phyloP scores from a whole-genome alignment of 2,888 invertebrate genomes.

The Metallyticus violacea region DNA sequence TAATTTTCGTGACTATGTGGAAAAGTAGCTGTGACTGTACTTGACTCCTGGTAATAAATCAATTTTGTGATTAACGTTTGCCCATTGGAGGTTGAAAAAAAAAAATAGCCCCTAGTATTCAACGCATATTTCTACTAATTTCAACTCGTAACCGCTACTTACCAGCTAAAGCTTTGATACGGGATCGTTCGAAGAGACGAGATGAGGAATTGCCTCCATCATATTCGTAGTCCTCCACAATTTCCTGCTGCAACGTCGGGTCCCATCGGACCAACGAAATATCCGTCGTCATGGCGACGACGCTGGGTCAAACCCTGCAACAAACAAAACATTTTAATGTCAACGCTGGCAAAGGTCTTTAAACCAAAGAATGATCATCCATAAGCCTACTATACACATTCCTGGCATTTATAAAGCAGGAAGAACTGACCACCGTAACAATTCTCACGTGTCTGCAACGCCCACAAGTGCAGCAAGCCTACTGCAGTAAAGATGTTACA shows the following conservation, averaged over 20 bases:
- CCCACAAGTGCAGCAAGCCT: neutral
- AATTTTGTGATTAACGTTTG: too few species aligned
- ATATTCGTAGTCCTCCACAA: conserved; percentile 97
- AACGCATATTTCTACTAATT: too few species aligned
- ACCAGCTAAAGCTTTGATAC: conserved; percentile 99
- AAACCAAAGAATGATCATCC: too few species aligned
- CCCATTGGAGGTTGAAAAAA: too few species aligned
- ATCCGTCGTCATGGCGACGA: conserved; percentile 83
- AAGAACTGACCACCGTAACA: neutral
- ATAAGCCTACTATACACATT: too few species aligned
- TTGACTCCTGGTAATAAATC: too few species aligned
- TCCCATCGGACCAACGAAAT: conserved; percentile 97
- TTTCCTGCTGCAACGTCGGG: conserved; percentile 82
- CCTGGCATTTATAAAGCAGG: too few species aligned
- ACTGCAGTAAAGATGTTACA: neutral
- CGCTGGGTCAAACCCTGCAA: conserved; percentile 23
- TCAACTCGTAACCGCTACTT: too few species aligned
- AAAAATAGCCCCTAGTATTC: too few species aligned
- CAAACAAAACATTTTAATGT: neutral
- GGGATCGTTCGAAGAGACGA: conserved; percentile 96
- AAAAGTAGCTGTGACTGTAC: too few species aligned
- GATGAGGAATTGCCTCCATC: conserved; percentile 99
- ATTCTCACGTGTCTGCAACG: neutral
- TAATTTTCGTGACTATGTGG: too few species aligned
- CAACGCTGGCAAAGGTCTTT: neutral